These are phyloP conservation scores for Papilio helenus DNA, from an alignment of 1,140 invertebrate species.

Conservation along the genomic window DNA sequence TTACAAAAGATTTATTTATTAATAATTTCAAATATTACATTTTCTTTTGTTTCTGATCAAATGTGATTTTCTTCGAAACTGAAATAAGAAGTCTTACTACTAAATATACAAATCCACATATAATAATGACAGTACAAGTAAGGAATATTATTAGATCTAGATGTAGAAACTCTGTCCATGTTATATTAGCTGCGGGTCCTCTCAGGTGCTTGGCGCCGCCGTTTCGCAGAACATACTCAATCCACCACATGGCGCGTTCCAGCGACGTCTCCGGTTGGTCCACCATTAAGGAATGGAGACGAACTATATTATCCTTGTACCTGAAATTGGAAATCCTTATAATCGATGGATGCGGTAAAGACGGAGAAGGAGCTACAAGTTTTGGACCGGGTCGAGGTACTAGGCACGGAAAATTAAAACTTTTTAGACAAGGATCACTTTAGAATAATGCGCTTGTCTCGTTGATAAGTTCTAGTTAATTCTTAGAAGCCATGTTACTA, in stretches of 20 bases:
- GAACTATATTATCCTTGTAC: conserved; percentile 48
- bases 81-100: background rate
- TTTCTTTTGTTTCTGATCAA: background rate
- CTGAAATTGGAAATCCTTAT: too few species aligned
- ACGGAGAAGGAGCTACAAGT: background rate
- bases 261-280: conserved; percentile 47
- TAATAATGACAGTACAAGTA: background rate
- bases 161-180: conserved; percentile 55
- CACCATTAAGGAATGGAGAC: conserved; percentile 44
- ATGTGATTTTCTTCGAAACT: background rate
- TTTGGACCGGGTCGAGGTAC: too few species aligned
- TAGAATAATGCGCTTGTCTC: too few species aligned
- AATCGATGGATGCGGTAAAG: too few species aligned
- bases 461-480: too few species aligned
- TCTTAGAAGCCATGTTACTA: too few species aligned
- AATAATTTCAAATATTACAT: background rate
- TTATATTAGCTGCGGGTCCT: conserved; percentile 56
- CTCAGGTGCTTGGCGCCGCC: conserved; percentile 74
- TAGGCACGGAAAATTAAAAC: too few species aligned
- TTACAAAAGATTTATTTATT: too few species aligned
- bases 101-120: background rate
- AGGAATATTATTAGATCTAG: conserved; percentile 46
- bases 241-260: conserved; percentile 83
- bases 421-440: too few species aligned
- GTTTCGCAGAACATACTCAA: conserved; percentile 83